These are phyloP conservation scores for Bettongia penicillata DNA, from an alignment of 2,113 vertebrate genomes.

Conservation along the genomic window DNA sequence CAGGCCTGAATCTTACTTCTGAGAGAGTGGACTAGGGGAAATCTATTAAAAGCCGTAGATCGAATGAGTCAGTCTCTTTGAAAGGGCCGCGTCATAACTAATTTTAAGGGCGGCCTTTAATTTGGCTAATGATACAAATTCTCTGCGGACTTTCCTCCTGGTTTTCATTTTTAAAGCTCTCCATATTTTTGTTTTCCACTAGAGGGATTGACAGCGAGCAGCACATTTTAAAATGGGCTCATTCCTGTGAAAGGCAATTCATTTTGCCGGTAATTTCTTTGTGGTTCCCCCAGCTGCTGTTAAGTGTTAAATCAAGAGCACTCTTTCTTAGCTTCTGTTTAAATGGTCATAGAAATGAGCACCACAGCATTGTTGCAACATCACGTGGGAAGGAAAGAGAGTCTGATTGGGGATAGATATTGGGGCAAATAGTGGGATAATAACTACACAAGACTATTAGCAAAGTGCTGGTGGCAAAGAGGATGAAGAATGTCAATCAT, in stretches of 20 bases:
- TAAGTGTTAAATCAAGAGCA: background rate
- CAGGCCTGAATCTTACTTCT: background rate
- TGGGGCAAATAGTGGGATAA: background rate
- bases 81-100: rapidly evolving
- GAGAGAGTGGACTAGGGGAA: rapidly evolving
- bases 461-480: background rate
- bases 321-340: background rate
- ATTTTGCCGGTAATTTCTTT: constrained; percentile 34
- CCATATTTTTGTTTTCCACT: background rate
- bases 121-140: constrained; percentile 10
- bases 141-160: background rate
- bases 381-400: background rate
- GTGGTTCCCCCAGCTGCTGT: rapidly evolving
- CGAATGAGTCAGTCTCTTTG: background rate
- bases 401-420: background rate
- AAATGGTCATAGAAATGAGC: background rate
- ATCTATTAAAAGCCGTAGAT: background rate
- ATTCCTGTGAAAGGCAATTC: constrained; percentile 16
- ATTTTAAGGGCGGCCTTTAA: constrained; percentile 33
- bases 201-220: rapidly evolving
- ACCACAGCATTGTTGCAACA: background rate
- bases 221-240: rapidly evolving
- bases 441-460: background rate
- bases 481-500: background rate
- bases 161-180: background rate